Evolutionary conservation across 2,888 invertebrate species (phyloP), one percentile per base, ranked within the genome.

Genomic region (Drosophila nigricruria): DNA sequence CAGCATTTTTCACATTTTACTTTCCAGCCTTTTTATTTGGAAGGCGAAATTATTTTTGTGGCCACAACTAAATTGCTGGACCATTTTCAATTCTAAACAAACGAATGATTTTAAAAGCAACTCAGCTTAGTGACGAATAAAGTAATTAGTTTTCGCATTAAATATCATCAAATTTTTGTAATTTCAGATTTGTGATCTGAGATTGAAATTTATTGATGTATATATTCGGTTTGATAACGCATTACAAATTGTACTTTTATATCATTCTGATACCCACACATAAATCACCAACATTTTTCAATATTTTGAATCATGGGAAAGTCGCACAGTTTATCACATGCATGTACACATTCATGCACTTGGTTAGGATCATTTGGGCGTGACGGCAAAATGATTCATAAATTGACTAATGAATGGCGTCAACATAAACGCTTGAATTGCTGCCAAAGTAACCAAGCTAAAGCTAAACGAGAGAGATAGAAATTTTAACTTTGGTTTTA

Each of bases 321-420:
- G n/a, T 45, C 47, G 30, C 47, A 18, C 23, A 52, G 12, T 5
- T 30, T 49, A 9, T 32, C 25, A 18, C 12, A 49, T 49, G 16
- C n/a, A 38, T n/a, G n/a, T n/a, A n/a, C 16, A 20, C 20, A 40
- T 30, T 23, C 34, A n/a, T 52, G 40, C n/a, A 40, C 2, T 62
- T 20, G 43, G 16, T 18, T 49, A 0, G 18, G 16, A 50, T 73
- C 27, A 42, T 18, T 75, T 53, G 47, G 49, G 79, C 80, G 63
- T 75, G 27, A 57, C 60, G 25, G 18, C 40, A 10, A 23, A 53
- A 56, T 47, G 81, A 43, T 59, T 64, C 56, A 83, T 81, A 75
- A 82, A 67, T 75, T 63, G 60, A 43, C 65, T 52, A 73, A 84
- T 84, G 70, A 67, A 68, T 70, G 38, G 30, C 73, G 52, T 25